These are phyloP conservation scores for Cryptocephalus primarius DNA, from an alignment of 2,888 invertebrate species.

Conservation along the genomic window DNA sequence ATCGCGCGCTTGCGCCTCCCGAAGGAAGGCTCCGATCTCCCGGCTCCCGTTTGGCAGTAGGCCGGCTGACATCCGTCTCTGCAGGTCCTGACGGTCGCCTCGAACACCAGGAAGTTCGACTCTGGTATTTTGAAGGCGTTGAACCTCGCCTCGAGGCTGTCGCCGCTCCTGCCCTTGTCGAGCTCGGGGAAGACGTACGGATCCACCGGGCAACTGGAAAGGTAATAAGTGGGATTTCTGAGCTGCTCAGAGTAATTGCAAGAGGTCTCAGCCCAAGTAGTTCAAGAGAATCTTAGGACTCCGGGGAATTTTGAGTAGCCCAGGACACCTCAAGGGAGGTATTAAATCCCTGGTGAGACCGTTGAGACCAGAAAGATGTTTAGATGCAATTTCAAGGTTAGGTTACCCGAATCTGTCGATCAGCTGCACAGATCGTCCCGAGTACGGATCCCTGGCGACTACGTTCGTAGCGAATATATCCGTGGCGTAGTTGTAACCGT, in stretches of 20 bases:
- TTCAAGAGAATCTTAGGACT: too few species aligned
- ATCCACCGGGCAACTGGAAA: conserved; percentile 76
- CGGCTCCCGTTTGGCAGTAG: conserved; percentile 63
- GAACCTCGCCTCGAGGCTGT: conserved; percentile 81
- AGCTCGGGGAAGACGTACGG: conserved; percentile 85
- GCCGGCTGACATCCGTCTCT: conserved; percentile 85
- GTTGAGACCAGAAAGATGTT: too few species aligned
- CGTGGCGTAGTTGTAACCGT: conserved; percentile 76
- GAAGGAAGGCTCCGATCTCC: conserved; percentile 72
- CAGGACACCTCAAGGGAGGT: too few species aligned
- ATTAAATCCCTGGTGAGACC: too few species aligned
- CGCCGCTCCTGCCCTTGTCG: conserved; percentile 74
- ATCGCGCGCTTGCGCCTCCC: conserved; percentile 55
- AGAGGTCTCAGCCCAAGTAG: too few species aligned
- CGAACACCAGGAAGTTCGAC: conserved; percentile 86
- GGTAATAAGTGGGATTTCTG: conserved; percentile 17
- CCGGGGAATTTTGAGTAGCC: too few species aligned
- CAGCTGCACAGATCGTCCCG: conserved; percentile 78
- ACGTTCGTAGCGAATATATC: conserved; percentile 92
- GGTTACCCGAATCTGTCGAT: conserved; percentile 81
- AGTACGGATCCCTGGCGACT: conserved; percentile 84
- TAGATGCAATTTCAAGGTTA: too few species aligned
- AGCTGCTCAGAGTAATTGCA: too few species aligned
- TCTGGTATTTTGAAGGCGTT: conserved; percentile 92
- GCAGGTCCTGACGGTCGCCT: conserved; percentile 83